Evolutionary conservation across 1,140 invertebrate species (phyloP).

Genomic region (Zaprionus ornatus): DNA sequence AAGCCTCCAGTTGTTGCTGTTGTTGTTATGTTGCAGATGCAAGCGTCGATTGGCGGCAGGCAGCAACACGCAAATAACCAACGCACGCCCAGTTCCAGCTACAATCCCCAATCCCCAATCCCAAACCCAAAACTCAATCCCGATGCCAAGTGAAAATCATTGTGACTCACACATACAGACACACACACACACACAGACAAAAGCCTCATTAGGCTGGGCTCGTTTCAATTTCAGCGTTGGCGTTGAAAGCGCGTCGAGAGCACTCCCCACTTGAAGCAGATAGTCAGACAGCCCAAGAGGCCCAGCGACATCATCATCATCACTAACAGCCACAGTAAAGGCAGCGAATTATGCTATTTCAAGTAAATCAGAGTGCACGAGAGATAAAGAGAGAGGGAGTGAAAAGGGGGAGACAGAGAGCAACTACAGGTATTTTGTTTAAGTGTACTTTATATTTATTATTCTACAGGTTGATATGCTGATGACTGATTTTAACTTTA

Average conservation of each 20-base stretch:
- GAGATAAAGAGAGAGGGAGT: not conserved
- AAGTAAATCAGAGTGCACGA: constrained; percentile 58
- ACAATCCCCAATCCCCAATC: not conserved
- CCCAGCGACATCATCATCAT: constrained; percentile 40
- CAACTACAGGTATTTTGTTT: too few species aligned
- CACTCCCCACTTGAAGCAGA: constrained; percentile 75
- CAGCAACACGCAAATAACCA: constrained; percentile 61
- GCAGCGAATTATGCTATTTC: constrained; percentile 77
- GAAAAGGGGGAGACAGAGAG: too few species aligned
- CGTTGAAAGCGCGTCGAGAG: constrained; percentile 77
- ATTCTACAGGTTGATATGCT: too few species aligned
- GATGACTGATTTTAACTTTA: too few species aligned
- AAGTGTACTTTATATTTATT: too few species aligned
- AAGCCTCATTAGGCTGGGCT: constrained; percentile 73
- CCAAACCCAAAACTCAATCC: constrained; percentile 12
- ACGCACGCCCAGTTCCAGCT: constrained; percentile 36
- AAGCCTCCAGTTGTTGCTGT: constrained; percentile 49
- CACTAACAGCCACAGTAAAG: not conserved
- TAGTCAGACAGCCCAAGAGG: constrained; percentile 67
- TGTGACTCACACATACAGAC: constrained; percentile 57
- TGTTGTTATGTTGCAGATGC: constrained; percentile 68
- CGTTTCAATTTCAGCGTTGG: constrained; percentile 78
- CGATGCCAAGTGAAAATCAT: constrained; percentile 62
- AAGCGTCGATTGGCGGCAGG: constrained; percentile 57
- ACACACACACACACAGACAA: constrained; percentile 51